These are phyloP conservation scores for Daubentonia madagascariensis DNA, from an alignment of 2,113 vertebrate genomes.

Conservation along the genomic window DNA sequence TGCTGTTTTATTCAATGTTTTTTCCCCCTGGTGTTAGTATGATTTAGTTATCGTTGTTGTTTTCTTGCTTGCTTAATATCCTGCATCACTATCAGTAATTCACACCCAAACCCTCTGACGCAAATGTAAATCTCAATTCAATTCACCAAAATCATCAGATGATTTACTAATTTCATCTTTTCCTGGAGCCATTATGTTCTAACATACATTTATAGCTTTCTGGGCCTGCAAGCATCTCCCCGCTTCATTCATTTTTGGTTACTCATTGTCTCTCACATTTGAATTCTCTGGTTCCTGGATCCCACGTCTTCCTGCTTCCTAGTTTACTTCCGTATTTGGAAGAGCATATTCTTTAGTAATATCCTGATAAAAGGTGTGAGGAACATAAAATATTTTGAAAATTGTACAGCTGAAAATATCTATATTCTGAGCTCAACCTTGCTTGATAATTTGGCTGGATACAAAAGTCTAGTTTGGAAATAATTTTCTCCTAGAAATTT, in stretches of 20 bases:
- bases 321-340: neutral
- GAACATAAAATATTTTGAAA: neutral
- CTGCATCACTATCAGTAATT: neutral
- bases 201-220: no score
- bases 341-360: neutral
- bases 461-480: slow-evolving; percentile 8
- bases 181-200: neutral
- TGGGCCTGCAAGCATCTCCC: neutral
- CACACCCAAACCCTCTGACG: neutral
- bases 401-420: neutral
- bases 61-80: neutral
- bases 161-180: neutral
- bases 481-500: neutral
- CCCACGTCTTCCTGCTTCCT: neutral
- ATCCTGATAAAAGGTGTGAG: neutral
- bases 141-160: neutral
- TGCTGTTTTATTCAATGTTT: neutral
- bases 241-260: neutral
- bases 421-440: neutral
- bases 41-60: neutral
- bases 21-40: neutral
- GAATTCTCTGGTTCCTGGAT: neutral
- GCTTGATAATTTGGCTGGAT: neutral
- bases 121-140: neutral
- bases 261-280: neutral